Conservation (phyloP, 2,797 vertebrate genomes). For the Linurgus olivaceus region DNA sequence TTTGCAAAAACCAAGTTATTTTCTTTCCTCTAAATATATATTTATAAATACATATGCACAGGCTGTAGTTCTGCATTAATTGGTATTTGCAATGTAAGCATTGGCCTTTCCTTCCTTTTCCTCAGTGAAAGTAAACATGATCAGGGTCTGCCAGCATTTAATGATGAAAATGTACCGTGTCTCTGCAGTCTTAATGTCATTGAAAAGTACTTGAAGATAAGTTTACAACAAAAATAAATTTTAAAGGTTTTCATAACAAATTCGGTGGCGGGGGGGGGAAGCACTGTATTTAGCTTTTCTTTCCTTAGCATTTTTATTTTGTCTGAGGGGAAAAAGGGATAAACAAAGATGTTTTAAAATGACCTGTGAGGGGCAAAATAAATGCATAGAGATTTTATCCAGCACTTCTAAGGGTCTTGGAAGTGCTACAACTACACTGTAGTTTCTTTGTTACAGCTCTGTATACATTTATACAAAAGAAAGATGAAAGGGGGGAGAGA, state of each 20-base stretch:
- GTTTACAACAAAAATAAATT: constrained; percentile 44
- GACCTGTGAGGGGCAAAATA: not conserved
- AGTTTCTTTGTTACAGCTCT: constrained; percentile 67
- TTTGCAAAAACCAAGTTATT: constrained; percentile 30
- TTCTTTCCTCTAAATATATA: constrained; percentile 38
- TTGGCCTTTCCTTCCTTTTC: constrained; percentile 39
- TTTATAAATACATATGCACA: constrained; percentile 36
- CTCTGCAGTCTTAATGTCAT: constrained; percentile 3
- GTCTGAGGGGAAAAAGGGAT: not conserved
- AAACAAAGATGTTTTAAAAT: constrained; percentile 28
- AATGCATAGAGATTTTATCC: constrained; percentile 28
- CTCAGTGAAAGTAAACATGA: constrained; percentile 37
- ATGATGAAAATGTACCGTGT: constrained; percentile 5
- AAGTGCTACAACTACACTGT: constrained; percentile 53
- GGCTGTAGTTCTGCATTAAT: constrained; percentile 9
- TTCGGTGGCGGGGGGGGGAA: not conserved
- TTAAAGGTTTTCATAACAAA: not conserved
- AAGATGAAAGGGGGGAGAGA: constrained; percentile 61
- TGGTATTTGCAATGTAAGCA: constrained; percentile 60
- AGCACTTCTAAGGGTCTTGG: constrained; percentile 43
- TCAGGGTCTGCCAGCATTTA: constrained; percentile 41
- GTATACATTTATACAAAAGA: constrained; percentile 69
- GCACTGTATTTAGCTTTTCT: not conserved
- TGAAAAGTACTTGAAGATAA: constrained; percentile 23
- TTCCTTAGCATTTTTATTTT: not conserved